These are phyloP conservation scores for Notospermus geniculatus DNA, from an alignment of 1,140 invertebrate species.

Conservation along the genomic window DNA sequence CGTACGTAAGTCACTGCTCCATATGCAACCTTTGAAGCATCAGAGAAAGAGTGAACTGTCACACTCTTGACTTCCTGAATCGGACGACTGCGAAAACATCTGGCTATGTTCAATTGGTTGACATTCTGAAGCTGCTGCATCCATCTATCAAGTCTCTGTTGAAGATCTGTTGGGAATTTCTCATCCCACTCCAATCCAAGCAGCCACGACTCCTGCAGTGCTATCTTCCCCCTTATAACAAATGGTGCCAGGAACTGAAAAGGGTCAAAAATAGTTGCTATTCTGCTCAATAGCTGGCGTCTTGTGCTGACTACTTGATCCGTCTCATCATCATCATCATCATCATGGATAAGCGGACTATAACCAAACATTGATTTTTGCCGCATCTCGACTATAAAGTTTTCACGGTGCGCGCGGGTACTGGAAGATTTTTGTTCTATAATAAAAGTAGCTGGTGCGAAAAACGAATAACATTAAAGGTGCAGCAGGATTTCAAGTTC, in stretches of 20 bases:
- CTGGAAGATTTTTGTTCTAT: too few species aligned
- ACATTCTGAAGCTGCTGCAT: neutral
- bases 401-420: too few species aligned
- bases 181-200: neutral
- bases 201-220: constrained; percentile 1
- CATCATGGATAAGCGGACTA: too few species aligned
- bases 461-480: too few species aligned
- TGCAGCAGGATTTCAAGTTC: too few species aligned
- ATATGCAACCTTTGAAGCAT: constrained; percentile 26
- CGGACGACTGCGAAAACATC: neutral
- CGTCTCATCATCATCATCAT: too few species aligned
- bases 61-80: neutral
- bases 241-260: constrained; percentile 3
- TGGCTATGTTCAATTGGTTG: neutral
- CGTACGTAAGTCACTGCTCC: constrained; percentile 1
- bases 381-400: too few species aligned
- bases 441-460: too few species aligned
- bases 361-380: too few species aligned
- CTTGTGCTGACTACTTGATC: too few species aligned
- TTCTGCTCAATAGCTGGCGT: too few species aligned
- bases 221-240: neutral
- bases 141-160: neutral
- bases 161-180: neutral
- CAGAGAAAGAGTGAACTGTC: constrained; percentile 24
- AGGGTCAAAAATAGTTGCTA: too few species aligned